A percentile compares a stretch with the other conserved stretches of the same genome.
Conservation (phyloP, 2,888 invertebrate genomes). For the Acronicta aceris region DNA sequence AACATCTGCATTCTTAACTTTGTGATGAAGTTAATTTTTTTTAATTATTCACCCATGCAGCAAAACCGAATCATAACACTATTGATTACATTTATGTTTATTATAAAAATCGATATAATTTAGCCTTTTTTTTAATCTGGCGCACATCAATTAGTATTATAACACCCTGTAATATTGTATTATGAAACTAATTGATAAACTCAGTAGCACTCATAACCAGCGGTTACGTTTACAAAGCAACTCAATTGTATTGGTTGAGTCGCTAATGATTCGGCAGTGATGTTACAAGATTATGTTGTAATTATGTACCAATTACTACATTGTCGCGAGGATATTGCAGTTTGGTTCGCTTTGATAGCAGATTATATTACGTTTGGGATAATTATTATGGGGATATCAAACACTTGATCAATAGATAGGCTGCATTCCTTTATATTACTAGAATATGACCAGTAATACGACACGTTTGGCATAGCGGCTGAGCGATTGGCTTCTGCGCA, state of each 20-base stretch:
- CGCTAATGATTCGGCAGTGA: constrained; percentile 7
- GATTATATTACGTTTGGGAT: constrained; percentile 16
- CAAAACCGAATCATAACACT: too few relatives aligned
- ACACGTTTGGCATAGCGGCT: too few relatives aligned
- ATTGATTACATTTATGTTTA: too few relatives aligned
- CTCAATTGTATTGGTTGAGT: constrained; percentile 2
- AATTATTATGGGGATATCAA: constrained; percentile 14
- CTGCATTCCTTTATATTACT: constrained; percentile 17
- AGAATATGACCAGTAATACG: constrained; percentile 4
- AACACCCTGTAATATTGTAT: too few relatives aligned
- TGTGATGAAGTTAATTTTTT: too few relatives aligned
- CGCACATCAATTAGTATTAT: too few relatives aligned
- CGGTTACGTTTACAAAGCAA: constrained; percentile 18
- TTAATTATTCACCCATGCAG: too few relatives aligned
- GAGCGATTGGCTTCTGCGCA: too few relatives aligned
- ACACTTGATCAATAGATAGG: constrained; percentile 20
- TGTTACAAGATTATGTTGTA: constrained; percentile 9
- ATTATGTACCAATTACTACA: constrained; percentile 7
- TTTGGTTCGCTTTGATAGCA: constrained; percentile 7
- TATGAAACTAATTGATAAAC: too few relatives aligned
- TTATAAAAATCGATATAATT: too few relatives aligned
- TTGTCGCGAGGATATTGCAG: constrained; percentile 24
- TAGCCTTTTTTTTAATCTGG: too few relatives aligned
- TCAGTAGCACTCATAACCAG: constrained; percentile 45
- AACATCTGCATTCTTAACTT: too few relatives aligned